These are phyloP conservation scores for Grammomys dolichurus DNA, from an alignment of 2,113 vertebrate genomes.

Conservation along the genomic window DNA sequence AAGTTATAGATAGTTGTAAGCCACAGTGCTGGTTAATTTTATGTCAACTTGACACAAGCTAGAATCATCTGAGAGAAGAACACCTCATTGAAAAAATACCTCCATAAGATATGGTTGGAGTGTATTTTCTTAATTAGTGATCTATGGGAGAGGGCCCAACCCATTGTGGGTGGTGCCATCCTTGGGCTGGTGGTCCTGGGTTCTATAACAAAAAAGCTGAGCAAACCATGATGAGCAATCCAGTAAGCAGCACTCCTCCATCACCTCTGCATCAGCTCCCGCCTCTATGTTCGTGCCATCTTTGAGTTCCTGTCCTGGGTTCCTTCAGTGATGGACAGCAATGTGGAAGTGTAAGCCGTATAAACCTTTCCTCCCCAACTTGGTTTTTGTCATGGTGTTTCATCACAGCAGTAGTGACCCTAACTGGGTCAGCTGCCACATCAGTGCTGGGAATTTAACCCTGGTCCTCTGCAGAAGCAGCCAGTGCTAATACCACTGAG, in stretches of 20 bases:
- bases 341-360: background rate
- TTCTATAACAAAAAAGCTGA: background rate
- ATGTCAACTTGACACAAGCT: too few relatives aligned
- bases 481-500: background rate
- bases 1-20: too few relatives aligned
- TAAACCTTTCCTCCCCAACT: background rate
- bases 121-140: too few relatives aligned
- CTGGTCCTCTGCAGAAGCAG: background rate
- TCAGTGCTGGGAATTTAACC: background rate
- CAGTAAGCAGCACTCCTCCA: background rate
- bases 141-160: too few relatives aligned
- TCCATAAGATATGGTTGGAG: too few relatives aligned
- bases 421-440: background rate
- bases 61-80: too few relatives aligned
- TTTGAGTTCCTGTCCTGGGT: background rate
- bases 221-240: background rate
- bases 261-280: background rate
- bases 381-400: background rate
- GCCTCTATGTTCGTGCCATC: background rate
- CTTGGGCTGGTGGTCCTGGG: background rate
- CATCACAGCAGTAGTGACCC: background rate
- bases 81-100: too few relatives aligned
- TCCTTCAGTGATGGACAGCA: background rate
- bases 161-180: background rate
- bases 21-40: too few relatives aligned